Conservation (phyloP, 2,113 vertebrate species). For the Cyanistes caeruleus region DNA sequence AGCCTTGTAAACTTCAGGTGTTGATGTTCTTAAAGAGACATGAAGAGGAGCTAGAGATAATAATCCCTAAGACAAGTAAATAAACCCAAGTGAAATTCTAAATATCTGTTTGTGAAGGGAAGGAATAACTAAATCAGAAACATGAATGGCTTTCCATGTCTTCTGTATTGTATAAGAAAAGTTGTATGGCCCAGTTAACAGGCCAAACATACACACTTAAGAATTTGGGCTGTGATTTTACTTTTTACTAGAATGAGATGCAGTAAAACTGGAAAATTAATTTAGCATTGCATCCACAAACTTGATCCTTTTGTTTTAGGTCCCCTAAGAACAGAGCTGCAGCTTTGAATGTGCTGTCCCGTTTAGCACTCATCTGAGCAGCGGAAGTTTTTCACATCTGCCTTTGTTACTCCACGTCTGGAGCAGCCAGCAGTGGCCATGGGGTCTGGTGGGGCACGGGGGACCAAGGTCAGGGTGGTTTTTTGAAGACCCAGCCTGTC, state of each 20-base stretch:
- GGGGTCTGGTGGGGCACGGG: background rate
- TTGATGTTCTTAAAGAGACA: background rate
- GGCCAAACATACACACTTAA: background rate
- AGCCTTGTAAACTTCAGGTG: background rate
- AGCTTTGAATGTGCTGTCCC: background rate
- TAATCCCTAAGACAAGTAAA: background rate
- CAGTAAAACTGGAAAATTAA: background rate
- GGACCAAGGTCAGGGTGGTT: background rate
- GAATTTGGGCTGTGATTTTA: background rate
- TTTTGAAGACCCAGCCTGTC: background rate
- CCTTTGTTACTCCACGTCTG: background rate
- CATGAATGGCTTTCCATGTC: background rate
- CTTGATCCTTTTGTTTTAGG: background rate
- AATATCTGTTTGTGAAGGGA: background rate
- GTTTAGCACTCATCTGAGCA: background rate
- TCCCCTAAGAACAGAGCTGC: background rate
- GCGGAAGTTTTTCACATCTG: background rate
- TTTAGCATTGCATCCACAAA: background rate
- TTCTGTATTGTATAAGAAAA: background rate
- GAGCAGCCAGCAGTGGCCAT: accelerated
- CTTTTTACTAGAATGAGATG: background rate
- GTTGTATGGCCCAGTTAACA: background rate
- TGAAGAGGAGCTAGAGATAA: background rate
- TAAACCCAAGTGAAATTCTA: background rate
- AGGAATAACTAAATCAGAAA: background rate